These are phyloP conservation scores for Sthenelais limicola DNA, from an alignment of 2,888 invertebrate species.

Conservation along the genomic window DNA sequence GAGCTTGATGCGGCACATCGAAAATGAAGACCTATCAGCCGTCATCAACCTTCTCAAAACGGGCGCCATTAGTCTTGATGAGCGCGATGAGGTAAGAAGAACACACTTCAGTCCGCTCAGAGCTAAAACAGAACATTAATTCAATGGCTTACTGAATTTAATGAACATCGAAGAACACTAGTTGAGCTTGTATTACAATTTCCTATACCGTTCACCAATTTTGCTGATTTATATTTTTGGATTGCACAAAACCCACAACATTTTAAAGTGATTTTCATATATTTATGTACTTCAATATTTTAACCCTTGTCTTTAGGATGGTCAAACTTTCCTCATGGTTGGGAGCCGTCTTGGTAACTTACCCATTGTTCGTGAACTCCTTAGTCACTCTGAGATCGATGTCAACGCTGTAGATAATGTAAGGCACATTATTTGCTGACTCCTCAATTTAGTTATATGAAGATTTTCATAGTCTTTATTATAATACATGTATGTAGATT, in stretches of 20 bases:
- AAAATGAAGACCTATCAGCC: constrained; percentile 80
- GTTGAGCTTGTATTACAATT: too few species aligned
- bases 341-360: constrained; percentile 67
- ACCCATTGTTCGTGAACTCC: constrained; percentile 65
- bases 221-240: too few species aligned
- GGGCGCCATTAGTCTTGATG: constrained; percentile 88
- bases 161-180: too few species aligned
- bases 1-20: constrained; percentile 65
- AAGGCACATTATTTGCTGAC: constrained; percentile 47
- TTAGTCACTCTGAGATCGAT: constrained; percentile 62
- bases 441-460: neutral
- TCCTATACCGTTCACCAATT: too few species aligned
- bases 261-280: too few species aligned
- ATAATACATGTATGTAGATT: neutral
- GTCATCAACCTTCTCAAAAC: constrained; percentile 86
- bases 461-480: neutral
- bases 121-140: too few species aligned
- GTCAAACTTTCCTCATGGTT: constrained; percentile 70
- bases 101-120: neutral
- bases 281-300: too few species aligned
- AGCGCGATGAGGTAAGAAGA: constrained; percentile 84
- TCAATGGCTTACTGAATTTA: too few species aligned
- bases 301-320: constrained; percentile 62
- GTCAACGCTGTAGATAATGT: constrained; percentile 71
- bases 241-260: too few species aligned